These are phyloP conservation scores for Prosapia bicincta DNA, from an alignment of 2,888 invertebrate genomes.

Conservation along the genomic window DNA sequence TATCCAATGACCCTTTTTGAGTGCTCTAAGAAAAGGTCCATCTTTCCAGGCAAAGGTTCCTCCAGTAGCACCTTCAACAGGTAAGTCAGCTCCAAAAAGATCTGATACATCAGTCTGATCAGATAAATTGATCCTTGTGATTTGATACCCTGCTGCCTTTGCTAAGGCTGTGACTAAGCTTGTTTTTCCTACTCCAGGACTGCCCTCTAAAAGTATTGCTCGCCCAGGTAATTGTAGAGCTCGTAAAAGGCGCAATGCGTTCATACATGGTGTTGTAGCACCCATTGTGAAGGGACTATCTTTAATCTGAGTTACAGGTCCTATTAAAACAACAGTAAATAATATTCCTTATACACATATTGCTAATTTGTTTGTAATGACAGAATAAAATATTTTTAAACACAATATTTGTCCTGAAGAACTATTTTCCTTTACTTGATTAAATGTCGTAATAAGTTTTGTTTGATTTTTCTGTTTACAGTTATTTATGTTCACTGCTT, in stretches of 20 bases:
- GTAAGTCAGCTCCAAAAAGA: slow-evolving; percentile 96
- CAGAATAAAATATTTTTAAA: too few species aligned
- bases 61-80: slow-evolving; percentile 78
- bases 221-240: slow-evolving; percentile 82
- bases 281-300: slow-evolving; percentile 63
- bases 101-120: slow-evolving; percentile 99
- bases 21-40: slow-evolving; percentile 89
- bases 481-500: too few species aligned
- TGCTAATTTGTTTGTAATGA: too few species aligned
- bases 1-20: slow-evolving; percentile 94
- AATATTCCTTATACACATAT: too few species aligned
- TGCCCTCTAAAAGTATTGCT: slow-evolving; percentile 92
- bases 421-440: too few species aligned
- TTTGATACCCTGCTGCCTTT: slow-evolving; percentile 72
- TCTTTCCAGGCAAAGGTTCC: slow-evolving; percentile 95
- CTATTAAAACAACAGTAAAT: too few species aligned
- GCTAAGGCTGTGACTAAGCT: slow-evolving; percentile 90
- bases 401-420: too few species aligned
- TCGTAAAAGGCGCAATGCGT: slow-evolving; percentile 79
- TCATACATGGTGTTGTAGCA: slow-evolving; percentile 74
- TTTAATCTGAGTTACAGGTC: neutral
- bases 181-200: slow-evolving; percentile 98
- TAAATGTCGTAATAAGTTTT: too few species aligned
- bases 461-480: too few species aligned
- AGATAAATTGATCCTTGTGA: slow-evolving; percentile 93